Evolutionary conservation across 2,113 vertebrate species (phyloP).

Genomic region (Aplodontia rufa): DNA sequence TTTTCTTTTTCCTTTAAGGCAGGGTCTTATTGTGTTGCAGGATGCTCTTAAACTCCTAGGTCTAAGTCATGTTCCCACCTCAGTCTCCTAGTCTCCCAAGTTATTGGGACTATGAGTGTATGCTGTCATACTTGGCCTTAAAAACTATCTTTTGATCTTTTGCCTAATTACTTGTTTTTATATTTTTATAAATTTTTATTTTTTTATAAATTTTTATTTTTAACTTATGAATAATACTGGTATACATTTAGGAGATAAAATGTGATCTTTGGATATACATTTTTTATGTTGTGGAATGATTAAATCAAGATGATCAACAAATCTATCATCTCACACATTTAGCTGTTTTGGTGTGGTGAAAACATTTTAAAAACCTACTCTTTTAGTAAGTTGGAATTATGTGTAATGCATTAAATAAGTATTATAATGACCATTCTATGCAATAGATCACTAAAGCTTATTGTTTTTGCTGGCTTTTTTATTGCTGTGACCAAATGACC

Average conservation of each 20-base stretch:
- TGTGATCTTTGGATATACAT: background rate
- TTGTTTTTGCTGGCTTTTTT: no score
- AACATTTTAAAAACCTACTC: background rate
- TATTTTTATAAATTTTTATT: background rate
- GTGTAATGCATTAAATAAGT: background rate
- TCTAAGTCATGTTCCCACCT: background rate
- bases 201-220: background rate
- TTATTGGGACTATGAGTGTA: background rate
- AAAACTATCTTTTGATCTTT: background rate
- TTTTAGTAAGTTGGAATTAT: background rate
- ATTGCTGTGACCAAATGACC: no score
- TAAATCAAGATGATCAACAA: background rate
- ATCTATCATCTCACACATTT: background rate
- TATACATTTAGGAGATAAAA: background rate
- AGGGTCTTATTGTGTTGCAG: background rate
- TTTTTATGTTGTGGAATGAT: background rate
- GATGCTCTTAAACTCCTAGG: background rate
- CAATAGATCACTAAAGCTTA: background rate
- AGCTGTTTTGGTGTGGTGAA: background rate
- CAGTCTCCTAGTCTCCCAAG: background rate
- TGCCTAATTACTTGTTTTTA: background rate
- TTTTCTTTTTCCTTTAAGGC: background rate
- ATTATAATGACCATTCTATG: background rate
- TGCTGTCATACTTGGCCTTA: background rate
- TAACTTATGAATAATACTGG: background rate